Percentiles rank a stretch among this genome's conserved stretches.
Evolutionary conservation across 2,888 invertebrate genomes (phyloP).

Genomic region (Sialis lutaria): DNA sequence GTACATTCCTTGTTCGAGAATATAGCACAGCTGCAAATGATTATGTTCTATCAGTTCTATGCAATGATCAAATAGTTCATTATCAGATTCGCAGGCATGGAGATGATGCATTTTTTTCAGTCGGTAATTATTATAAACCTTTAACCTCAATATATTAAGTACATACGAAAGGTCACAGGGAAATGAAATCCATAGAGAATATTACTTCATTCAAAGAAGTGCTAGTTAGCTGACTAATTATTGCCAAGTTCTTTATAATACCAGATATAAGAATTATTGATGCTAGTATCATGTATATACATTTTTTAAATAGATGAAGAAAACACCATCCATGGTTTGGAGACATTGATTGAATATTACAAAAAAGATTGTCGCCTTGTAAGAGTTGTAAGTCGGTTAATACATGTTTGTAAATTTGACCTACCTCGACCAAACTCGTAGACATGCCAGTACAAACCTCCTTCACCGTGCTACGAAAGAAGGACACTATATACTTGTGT

Average conservation of each 20-base stretch:
- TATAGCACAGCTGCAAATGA: constrained; percentile 75
- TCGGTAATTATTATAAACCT: constrained; percentile 27
- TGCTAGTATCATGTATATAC: too few relatives aligned
- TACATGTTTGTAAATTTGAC: constrained; percentile 47
- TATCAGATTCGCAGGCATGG: constrained; percentile 77
- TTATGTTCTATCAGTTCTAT: constrained; percentile 71
- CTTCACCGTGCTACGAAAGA: constrained; percentile 63
- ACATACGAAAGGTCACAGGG: too few relatives aligned
- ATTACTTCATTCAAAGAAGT: background rate
- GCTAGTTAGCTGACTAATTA: too few relatives aligned
- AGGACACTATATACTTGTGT: constrained; percentile 60
- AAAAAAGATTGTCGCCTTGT: constrained; percentile 48
- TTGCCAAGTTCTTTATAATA: too few relatives aligned
- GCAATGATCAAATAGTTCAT: constrained; percentile 58
- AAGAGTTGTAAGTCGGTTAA: constrained; percentile 52
- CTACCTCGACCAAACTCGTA: constrained; percentile 67
- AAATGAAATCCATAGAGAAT: background rate
- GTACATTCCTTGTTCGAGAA: constrained; percentile 76
- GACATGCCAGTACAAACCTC: constrained; percentile 73
- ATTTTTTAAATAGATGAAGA: constrained; percentile 43
- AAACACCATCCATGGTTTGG: constrained; percentile 70
- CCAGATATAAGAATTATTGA: too few relatives aligned
- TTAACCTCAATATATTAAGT: background rate
- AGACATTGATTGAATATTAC: constrained; percentile 68
- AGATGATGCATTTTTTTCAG: constrained; percentile 81